phyloP scores from a whole-genome alignment of 64 coral and sea anemone species.

The Stichodactyla helianthus region DNA sequence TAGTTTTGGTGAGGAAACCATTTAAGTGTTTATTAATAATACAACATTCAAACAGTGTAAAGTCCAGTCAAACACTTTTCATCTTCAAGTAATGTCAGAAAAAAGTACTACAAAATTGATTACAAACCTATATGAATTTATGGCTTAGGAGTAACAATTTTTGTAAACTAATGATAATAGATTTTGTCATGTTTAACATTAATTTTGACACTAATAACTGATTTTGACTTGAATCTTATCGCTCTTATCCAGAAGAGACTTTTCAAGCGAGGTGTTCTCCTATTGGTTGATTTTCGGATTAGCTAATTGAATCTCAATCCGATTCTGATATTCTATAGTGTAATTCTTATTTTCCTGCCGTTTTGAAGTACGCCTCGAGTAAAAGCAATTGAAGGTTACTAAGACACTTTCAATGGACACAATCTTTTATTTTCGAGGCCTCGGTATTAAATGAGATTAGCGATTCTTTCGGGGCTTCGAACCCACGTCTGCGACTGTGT shows the following conservation, averaged over 20 bases:
- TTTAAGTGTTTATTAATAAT: too few species aligned
- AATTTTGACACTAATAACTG: background rate
- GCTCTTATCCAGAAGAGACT: background rate
- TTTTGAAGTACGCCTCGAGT: background rate
- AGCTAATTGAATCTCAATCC: background rate
- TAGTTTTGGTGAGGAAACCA: too few species aligned
- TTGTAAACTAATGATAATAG: background rate
- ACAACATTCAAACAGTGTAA: background rate
- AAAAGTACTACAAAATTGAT: too few species aligned
- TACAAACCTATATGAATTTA: background rate
- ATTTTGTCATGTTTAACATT: conserved; percentile 10
- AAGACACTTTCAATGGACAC: background rate
- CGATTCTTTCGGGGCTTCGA: too few species aligned
- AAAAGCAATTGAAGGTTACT: background rate
- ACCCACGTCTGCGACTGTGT: too few species aligned
- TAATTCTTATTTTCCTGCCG: background rate
- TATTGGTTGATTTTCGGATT: conserved; percentile 8
- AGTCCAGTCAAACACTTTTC: background rate
- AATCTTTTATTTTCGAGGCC: background rate
- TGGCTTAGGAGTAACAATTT: background rate
- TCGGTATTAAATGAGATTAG: background rate
- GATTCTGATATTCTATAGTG: background rate
- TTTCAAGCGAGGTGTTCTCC: background rate
- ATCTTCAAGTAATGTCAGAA: too few species aligned
- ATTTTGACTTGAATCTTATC: conserved; percentile 4